phyloP scores from a whole-genome alignment of 2,113 vertebrate species.

The Plecotus auritus region DNA sequence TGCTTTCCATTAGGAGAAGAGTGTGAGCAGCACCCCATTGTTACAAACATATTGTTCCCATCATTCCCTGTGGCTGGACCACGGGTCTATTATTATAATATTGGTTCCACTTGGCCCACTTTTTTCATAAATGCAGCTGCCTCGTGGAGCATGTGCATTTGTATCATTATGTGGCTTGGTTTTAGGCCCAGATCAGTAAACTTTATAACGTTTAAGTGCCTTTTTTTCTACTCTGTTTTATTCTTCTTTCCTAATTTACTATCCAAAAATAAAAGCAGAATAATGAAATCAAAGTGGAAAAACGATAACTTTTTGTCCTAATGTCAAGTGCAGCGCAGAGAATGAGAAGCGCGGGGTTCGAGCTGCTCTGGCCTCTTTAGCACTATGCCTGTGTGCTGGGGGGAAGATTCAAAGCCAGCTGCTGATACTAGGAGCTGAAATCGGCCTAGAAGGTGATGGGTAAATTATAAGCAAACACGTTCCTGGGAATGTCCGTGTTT shows the following conservation, averaged over 20 bases:
- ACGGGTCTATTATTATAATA: constrained; percentile 58
- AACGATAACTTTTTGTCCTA: not conserved
- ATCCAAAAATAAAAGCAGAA: constrained; percentile 22
- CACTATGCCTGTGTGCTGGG: not conserved
- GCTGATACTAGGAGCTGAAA: not conserved
- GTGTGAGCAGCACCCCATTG: constrained; percentile 44
- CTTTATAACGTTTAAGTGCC: constrained; percentile 31
- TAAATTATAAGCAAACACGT: not conserved
- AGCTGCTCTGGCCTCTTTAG: not conserved
- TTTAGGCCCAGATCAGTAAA: constrained; percentile 49
- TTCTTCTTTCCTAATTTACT: constrained; percentile 48
- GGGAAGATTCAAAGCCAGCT: not conserved
- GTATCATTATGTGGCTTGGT: constrained; percentile 25
- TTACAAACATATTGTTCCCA: constrained; percentile 57
- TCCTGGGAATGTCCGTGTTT: not conserved
- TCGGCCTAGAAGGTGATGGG: not conserved
- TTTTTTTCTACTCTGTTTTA: constrained; percentile 33
- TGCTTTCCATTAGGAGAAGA: constrained; percentile 40
- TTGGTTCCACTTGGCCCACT: constrained; percentile 58
- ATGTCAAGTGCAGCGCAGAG: not conserved
- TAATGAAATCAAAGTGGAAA: constrained; percentile 41
- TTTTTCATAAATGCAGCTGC: constrained; percentile 60
- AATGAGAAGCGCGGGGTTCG: not conserved
- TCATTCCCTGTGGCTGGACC: constrained; percentile 56
- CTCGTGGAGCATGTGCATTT: constrained; percentile 22